Percentiles rank a stretch among this genome's conserved stretches.
Conservation (phyloP, 1,140 invertebrate genomes). For the Apis florea region DNA sequence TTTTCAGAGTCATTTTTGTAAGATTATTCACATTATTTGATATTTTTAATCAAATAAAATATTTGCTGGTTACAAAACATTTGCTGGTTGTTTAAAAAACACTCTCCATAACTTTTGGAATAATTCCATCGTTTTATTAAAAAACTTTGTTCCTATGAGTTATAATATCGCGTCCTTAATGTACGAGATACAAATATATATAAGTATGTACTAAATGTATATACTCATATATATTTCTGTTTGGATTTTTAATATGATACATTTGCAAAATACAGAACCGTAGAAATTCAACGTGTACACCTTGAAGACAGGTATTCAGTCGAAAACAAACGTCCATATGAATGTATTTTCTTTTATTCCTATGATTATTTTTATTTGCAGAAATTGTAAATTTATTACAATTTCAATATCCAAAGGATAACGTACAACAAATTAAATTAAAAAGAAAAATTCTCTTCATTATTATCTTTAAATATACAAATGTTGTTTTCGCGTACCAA, state of each 20-base stretch:
- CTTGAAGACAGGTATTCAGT: constrained; percentile 41
- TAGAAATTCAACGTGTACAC: constrained; percentile 51
- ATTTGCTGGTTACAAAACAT: neutral
- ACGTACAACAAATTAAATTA: neutral
- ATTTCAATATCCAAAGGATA: neutral
- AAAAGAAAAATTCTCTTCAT: neutral
- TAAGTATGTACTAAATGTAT: constrained; percentile 40
- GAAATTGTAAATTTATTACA: constrained; percentile 21
- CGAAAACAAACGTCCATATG: constrained; percentile 16
- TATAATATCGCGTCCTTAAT: constrained; percentile 58
- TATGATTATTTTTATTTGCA: neutral
- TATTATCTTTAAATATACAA: neutral
- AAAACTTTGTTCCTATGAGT: constrained; percentile 68
- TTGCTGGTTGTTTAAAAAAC: neutral
- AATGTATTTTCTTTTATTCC: neutral
- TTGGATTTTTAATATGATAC: constrained; percentile 62
- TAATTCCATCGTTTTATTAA: constrained; percentile 68
- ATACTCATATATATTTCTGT: constrained; percentile 57
- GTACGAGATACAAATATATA: constrained; percentile 45
- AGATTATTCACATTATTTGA: neutral
- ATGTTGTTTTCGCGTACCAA: constrained; percentile 2
- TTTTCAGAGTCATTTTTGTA: neutral
- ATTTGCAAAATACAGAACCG: constrained; percentile 67
- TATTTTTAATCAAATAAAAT: constrained; percentile 45
- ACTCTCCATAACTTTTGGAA: constrained; percentile 38